Base-by-base conservation (phyloP, 2,113 vertebrate species). In the Narcine bancroftii region DNA sequence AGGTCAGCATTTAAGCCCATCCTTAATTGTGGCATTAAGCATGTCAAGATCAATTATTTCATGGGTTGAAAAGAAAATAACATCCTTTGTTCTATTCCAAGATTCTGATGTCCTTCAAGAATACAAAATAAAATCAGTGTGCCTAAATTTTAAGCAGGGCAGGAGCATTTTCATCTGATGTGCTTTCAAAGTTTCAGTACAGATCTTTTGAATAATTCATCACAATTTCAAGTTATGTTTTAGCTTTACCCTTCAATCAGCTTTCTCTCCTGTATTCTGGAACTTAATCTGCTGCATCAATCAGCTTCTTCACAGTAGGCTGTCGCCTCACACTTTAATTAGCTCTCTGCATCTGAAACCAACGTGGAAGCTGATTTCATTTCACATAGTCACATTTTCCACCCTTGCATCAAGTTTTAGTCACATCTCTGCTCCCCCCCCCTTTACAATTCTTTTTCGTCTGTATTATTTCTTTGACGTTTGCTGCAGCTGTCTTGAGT, bases 201-300 rank as follows among this genome's bases (percentile, higher is more conserved):
- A 21, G 81, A 33, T 60, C 81, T 87, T 50, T 53, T 87, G 81
- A 87, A 87, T 87, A 87, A 87, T 87, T 87, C 81, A 87, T 87
- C 36, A n/a, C 53, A 87, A 17, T 36, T 87, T 60, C 53, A 87
- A 87, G 60, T 87, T 36, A 87, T 87, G 36, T 63, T 87, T 87
- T 21, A 87, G 53, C 81, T 56, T 87, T 17, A 17, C 81, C 81
- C 53, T 87, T 87, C 81, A 87, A 63, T 63, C 81, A 60, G 81
- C n/a, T 36, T 10, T 87, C 56, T 63, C 81, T 60, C 81, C 33
- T 60, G 29, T 63, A 36, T 60, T 87, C 81, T 21, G 60, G 56
- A 33, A 24, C n/a, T 87, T 63, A 36, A 87, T 87, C 81, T 60
- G 53, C 81, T 87, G 81, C 81, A 60, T 87, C 81, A 19, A 60